A percentile compares a stretch with the other conserved stretches of the same genome.
These are phyloP conservation scores for Dipus sagitta DNA, from an alignment of 2,797 vertebrate species.

Conservation along the genomic window DNA sequence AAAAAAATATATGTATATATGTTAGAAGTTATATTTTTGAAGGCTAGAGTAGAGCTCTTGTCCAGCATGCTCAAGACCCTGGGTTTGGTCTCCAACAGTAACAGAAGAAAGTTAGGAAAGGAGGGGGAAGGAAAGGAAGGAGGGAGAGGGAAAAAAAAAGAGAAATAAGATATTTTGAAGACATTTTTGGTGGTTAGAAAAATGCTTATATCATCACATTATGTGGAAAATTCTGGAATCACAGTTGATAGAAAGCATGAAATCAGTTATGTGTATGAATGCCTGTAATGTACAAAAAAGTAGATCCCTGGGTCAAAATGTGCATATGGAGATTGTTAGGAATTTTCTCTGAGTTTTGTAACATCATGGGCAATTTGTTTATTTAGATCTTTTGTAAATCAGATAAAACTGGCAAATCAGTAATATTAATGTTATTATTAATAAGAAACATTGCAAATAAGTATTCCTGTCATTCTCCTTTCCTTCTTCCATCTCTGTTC, in stretches of 20 bases:
- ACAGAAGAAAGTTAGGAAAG: too few relatives aligned
- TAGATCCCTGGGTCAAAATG: background rate
- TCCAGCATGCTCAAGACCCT: background rate
- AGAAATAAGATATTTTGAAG: background rate
- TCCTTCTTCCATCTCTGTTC: background rate
- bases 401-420: background rate
- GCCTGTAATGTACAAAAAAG: background rate
- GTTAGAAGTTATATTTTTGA: background rate
- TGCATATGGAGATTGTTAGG: background rate
- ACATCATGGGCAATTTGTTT: background rate
- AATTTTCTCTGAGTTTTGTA: slow-evolving; percentile 29
- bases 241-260: background rate
- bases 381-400: background rate
- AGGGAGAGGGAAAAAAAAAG: background rate
- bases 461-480: background rate
- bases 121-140: background rate
- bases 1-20: too few relatives aligned
- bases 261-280: slow-evolving; percentile 22
- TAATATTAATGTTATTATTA: too few relatives aligned
- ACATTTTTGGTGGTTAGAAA: background rate
- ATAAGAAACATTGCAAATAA: background rate
- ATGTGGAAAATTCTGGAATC: slow-evolving; percentile 12
- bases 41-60: too few relatives aligned
- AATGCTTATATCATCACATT: background rate
- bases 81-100: background rate